These are phyloP conservation scores for Aphrophora alni DNA, from an alignment of 2,888 invertebrate genomes.

Conservation along the genomic window DNA sequence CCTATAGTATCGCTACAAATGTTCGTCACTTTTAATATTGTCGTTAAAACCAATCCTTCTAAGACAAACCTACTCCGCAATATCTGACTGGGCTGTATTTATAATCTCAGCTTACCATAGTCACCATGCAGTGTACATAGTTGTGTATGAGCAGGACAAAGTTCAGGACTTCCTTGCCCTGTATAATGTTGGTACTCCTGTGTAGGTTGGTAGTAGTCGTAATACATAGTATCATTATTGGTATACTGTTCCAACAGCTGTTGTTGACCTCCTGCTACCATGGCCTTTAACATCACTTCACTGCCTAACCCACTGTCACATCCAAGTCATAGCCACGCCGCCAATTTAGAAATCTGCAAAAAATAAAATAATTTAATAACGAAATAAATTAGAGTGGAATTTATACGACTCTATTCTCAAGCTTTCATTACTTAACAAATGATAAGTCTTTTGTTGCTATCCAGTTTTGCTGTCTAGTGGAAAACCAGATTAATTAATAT, in stretches of 20 bases:
- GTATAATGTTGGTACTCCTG: constrained; percentile 65
- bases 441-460: too few relatives aligned
- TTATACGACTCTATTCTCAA: too few relatives aligned
- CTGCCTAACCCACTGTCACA: neutral
- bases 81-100: too few relatives aligned
- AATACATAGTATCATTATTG: constrained; percentile 58
- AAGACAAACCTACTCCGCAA: too few relatives aligned
- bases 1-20: too few relatives aligned
- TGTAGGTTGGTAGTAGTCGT: constrained; percentile 63
- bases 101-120: constrained; percentile 13
- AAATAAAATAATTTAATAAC: neutral
- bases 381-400: too few relatives aligned
- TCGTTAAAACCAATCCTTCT: too few relatives aligned
- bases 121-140: constrained; percentile 28
- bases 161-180: constrained; percentile 56
- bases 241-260: constrained; percentile 33
- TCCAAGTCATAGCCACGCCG: neutral
- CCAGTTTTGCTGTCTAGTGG: too few relatives aligned
- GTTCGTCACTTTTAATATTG: too few relatives aligned
- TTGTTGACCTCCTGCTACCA: constrained; percentile 40
- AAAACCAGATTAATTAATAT: too few relatives aligned
- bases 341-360: neutral
- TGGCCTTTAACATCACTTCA: constrained; percentile 35
- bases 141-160: constrained; percentile 60
- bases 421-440: too few relatives aligned